Conservation (phyloP, 1,140 invertebrate species). For the Drosophila baimaii region DNA sequence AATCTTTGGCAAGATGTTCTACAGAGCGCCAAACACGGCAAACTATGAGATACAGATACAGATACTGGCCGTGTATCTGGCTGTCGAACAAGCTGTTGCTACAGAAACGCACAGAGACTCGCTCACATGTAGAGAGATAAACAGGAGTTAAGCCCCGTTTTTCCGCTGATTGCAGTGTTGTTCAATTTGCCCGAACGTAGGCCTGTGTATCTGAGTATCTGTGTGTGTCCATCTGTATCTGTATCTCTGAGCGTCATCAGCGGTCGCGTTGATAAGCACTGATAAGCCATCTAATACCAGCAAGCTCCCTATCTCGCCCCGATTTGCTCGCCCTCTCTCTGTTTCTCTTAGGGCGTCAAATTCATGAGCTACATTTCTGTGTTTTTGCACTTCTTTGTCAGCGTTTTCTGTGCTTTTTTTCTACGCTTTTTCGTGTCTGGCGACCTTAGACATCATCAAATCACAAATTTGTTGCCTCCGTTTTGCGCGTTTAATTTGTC, state of each 20-base stretch:
- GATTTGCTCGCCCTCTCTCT: constrained; percentile 11
- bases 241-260: constrained; percentile 30
- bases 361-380: constrained; percentile 26
- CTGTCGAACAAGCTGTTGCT: constrained; percentile 60
- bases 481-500: constrained; percentile 42
- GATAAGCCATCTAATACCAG: constrained; percentile 61
- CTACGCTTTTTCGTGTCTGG: constrained; percentile 18
- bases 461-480: constrained; percentile 33
- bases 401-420: constrained; percentile 21
- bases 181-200: constrained; percentile 54
- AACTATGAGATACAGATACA: constrained; percentile 55
- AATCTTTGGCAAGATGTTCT: constrained; percentile 42
- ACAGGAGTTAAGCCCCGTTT: constrained; percentile 27
- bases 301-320: constrained; percentile 15
- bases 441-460: constrained; percentile 48
- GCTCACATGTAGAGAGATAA: constrained; percentile 25
- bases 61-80: constrained; percentile 31
- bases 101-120: constrained; percentile 24
- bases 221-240: constrained; percentile 31
- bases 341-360: constrained; percentile 20
- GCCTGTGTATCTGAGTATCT: constrained; percentile 12
- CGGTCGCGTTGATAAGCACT: constrained; percentile 47
- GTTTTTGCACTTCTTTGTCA: constrained; percentile 41
- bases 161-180: constrained; percentile 60
- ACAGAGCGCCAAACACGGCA: constrained; percentile 46